phyloP scores from a whole-genome alignment of 1,140 invertebrate genomes.

The Drosophila varians region DNA sequence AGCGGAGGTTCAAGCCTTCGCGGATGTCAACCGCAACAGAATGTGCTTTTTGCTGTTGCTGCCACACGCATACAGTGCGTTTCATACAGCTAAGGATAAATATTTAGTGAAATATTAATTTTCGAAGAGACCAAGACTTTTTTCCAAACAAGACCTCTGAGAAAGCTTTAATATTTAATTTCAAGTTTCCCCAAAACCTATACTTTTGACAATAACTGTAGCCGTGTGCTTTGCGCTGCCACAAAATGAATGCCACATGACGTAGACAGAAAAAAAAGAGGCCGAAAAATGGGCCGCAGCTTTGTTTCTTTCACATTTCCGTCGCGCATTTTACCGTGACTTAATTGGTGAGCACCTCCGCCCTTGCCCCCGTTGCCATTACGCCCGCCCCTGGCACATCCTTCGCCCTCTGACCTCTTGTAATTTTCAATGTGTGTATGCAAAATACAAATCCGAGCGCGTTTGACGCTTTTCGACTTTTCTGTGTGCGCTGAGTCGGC shows the following conservation, averaged over 20 bases:
- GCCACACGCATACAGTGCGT: slow-evolving; percentile 18
- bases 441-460: slow-evolving; percentile 60
- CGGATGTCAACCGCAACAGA: slow-evolving; percentile 55
- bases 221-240: slow-evolving; percentile 19
- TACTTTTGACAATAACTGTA: not conserved
- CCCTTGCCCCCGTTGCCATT: slow-evolving; percentile 1
- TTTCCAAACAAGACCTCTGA: not conserved
- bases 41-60: slow-evolving; percentile 36
- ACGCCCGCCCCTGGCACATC: not conserved
- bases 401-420: not conserved
- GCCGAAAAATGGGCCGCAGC: slow-evolving; percentile 51
- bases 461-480: slow-evolving; percentile 77
- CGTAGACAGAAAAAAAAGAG: slow-evolving; percentile 70
- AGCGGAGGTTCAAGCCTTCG: slow-evolving; percentile 55
- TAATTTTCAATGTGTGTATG: slow-evolving; percentile 21
- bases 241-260: slow-evolving; percentile 71
- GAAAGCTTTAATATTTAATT: not conserved
- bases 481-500: slow-evolving; percentile 39
- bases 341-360: slow-evolving; percentile 59
- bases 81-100: not conserved
- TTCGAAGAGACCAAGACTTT: too few relatives aligned
- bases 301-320: slow-evolving; percentile 72
- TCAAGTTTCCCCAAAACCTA: not conserved
- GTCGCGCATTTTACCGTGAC: slow-evolving; percentile 76
- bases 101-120: too few relatives aligned